Conservation (phyloP, 37 sponge, comb jelly and placozoan genomes). For the Cliona cf. orientalis region DNA sequence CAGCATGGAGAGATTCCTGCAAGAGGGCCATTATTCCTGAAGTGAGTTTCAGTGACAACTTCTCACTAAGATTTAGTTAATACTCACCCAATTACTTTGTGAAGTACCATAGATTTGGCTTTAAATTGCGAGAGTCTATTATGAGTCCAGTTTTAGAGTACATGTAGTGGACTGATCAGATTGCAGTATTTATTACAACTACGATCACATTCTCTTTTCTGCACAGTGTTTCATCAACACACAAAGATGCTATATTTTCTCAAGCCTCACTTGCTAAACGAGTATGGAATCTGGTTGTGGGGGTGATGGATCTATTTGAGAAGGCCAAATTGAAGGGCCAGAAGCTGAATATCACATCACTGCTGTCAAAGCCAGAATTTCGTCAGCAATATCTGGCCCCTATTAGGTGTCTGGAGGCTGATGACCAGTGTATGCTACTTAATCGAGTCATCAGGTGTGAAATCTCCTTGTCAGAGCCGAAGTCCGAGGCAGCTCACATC, state of each 20-base stretch:
- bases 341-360: background rate
- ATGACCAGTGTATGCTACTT: background rate
- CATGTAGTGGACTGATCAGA: no score
- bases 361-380: conserved; percentile 5
- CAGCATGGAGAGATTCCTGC: conserved; percentile 18
- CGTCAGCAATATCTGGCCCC: conserved; percentile 21
- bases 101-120: background rate
- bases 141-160: background rate
- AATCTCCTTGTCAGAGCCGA: conserved; percentile 14
- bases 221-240: conserved; percentile 8
- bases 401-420: background rate
- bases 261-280: conserved; percentile 2
- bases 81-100: background rate
- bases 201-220: no score
- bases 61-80: background rate
- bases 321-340: conserved; percentile 18
- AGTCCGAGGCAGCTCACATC: background rate
- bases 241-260: conserved; percentile 8
- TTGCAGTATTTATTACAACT: no score
- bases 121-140: background rate
- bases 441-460: background rate
- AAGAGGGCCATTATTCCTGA: conserved; percentile 24
- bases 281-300: conserved; percentile 23
- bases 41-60: conserved; percentile 6
- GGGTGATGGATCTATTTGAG: conserved; percentile 27